Percentiles rank a stretch among this genome's conserved stretches.
Conservation (phyloP, 2,113 vertebrate species). For the Zosterops pallidus region DNA sequence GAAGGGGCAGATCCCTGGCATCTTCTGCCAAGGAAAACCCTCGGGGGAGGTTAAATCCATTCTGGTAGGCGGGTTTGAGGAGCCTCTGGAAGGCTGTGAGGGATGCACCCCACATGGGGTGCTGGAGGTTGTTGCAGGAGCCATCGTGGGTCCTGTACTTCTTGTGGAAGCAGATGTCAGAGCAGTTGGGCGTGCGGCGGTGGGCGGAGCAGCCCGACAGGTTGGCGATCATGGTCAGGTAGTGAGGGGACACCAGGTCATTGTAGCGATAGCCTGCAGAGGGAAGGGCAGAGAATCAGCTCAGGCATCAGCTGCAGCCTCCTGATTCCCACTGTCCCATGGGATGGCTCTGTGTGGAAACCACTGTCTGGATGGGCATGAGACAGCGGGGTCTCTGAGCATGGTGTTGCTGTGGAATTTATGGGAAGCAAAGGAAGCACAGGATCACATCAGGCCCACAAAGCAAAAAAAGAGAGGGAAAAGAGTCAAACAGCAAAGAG, state of each 20-base stretch:
- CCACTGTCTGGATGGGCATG: rapidly evolving
- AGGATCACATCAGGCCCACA: background rate
- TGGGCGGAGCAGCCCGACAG: slow-evolving; percentile 74
- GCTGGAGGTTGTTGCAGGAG: slow-evolving; percentile 77
- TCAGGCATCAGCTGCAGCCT: background rate
- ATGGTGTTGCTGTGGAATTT: rapidly evolving
- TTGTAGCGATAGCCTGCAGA: slow-evolving; percentile 74
- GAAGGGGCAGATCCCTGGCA: slow-evolving; percentile 64
- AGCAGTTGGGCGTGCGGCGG: slow-evolving; percentile 71
- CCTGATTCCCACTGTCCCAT: rapidly evolving
- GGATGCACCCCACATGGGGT: slow-evolving; percentile 74
- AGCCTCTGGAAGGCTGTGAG: slow-evolving; percentile 76
- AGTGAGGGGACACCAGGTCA: slow-evolving; percentile 73
- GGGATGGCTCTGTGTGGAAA: background rate
- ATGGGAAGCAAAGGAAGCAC: background rate
- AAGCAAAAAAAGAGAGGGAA: background rate
- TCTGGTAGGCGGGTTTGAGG: slow-evolving; percentile 74
- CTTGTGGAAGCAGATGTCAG: slow-evolving; percentile 72
- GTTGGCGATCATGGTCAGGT: slow-evolving; percentile 76
- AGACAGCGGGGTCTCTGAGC: rapidly evolving
- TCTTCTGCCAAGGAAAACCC: slow-evolving; percentile 60
- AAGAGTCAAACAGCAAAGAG: background rate
- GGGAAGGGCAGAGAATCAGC: background rate
- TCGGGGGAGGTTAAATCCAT: slow-evolving; percentile 72
- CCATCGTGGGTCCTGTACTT: slow-evolving; percentile 71